A percentile compares a stretch with the other conserved stretches of the same genome.
phyloP scores from a whole-genome alignment of 2,797 vertebrate species.

The Euthynnus affinis region DNA sequence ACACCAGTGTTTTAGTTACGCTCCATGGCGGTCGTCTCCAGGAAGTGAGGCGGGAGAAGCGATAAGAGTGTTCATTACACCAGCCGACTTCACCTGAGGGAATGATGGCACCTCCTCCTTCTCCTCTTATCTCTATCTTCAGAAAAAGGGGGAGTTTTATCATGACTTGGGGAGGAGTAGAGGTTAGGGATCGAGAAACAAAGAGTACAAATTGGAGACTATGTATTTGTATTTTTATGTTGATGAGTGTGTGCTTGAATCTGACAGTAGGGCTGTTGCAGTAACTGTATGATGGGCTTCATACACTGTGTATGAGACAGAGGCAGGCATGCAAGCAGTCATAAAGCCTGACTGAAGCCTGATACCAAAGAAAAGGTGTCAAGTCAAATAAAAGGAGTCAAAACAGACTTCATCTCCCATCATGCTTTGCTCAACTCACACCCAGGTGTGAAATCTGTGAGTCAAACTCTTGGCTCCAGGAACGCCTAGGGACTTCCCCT shows the following conservation, averaged over 20 bases:
- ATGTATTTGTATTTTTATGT: neutral
- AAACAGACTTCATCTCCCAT: no score
- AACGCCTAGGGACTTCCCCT: no score
- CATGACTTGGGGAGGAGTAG: slow-evolving; percentile 16
- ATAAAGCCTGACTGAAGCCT: no score
- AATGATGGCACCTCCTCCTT: slow-evolving; percentile 7
- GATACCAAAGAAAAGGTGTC: no score
- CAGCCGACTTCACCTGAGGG: slow-evolving; percentile 15
- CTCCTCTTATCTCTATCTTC: slow-evolving; percentile 46
- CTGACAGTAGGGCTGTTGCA: neutral
- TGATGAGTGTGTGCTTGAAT: neutral
- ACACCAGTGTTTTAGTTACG: slow-evolving; percentile 37
- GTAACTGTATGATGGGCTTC: no score
- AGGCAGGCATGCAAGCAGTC: no score
- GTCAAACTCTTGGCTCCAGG: no score
- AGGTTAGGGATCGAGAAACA: slow-evolving; percentile 32
- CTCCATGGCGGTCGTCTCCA: slow-evolving; percentile 47
- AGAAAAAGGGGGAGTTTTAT: slow-evolving; percentile 11
- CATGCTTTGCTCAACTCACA: no score
- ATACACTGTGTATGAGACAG: no score
- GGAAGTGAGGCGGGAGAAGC: slow-evolving; percentile 35
- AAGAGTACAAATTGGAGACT: neutral
- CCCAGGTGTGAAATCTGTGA: no score
- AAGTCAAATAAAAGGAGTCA: no score
- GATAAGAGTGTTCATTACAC: slow-evolving; percentile 62